Percentiles rank a stretch among this genome's conserved stretches.
Conservation (phyloP, 2,797 vertebrate genomes). For the Eidolon dupreanum region DNA sequence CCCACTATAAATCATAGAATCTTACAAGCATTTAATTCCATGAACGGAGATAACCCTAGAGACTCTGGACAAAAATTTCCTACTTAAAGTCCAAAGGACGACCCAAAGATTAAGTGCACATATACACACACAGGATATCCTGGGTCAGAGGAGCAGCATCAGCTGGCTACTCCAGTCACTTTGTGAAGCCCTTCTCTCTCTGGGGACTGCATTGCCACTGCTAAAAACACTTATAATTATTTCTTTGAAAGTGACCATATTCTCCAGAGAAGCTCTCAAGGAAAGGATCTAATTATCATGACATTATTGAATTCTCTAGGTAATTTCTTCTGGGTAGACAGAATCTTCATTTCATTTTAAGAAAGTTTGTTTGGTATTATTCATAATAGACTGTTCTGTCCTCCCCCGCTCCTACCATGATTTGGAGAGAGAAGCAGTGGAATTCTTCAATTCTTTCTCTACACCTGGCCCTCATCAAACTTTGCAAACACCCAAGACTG, state of each 20-base stretch:
- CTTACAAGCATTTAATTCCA: constrained; percentile 21
- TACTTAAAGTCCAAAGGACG: neutral
- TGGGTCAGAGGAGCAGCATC: neutral
- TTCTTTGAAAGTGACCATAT: constrained; percentile 48
- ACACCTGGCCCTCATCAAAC: constrained; percentile 61
- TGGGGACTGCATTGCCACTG: neutral
- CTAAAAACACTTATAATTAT: constrained; percentile 52
- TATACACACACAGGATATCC: neutral
- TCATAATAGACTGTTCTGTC: neutral
- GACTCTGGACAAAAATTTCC: neutral
- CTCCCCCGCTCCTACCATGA: neutral
- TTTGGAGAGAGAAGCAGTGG: neutral
- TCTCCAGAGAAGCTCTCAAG: constrained; percentile 48
- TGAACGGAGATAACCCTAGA: neutral
- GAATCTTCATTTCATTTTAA: constrained; percentile 12
- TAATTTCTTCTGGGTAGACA: constrained; percentile 16
- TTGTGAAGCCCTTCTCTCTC: neutral
- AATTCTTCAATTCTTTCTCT: constrained; percentile 17
- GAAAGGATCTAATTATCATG: constrained; percentile 59
- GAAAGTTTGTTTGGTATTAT: neutral
- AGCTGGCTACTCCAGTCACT: neutral
- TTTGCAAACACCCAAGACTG: constrained; percentile 8
- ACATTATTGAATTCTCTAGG: constrained; percentile 54
- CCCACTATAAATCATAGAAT: constrained; percentile 11
- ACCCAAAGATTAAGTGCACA: neutral